phyloP scores from a whole-genome alignment of 2,797 vertebrate genomes.

The Tragelaphus oryx region DNA sequence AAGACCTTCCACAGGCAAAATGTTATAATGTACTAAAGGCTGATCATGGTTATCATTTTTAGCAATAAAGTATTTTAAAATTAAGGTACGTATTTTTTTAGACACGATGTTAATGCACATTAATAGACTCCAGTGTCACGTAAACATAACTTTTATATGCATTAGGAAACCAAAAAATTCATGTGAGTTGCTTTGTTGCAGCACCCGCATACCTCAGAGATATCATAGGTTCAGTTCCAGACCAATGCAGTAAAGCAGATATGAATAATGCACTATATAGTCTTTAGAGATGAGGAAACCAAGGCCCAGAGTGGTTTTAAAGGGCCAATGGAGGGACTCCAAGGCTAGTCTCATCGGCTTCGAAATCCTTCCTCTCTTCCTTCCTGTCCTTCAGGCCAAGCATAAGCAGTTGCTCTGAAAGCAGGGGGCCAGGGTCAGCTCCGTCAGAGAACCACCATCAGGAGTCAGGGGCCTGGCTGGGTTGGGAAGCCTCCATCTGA shows the following conservation, averaged over 20 bases:
- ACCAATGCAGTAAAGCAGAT: not conserved
- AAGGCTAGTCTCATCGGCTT: not conserved
- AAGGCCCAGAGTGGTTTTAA: not conserved
- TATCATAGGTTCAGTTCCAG: not conserved
- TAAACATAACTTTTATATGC: not conserved
- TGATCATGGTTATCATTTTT: not conserved
- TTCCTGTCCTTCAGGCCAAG: not conserved
- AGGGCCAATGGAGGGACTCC: not conserved
- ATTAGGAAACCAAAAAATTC: not conserved
- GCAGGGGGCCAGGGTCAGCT: not conserved
- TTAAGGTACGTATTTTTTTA: not conserved
- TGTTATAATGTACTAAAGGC: not conserved
- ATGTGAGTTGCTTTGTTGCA: not conserved
- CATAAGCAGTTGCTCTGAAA: not conserved
- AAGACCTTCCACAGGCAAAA: not conserved
- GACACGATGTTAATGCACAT: not conserved
- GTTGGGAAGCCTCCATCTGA: not conserved
- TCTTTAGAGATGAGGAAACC: not conserved
- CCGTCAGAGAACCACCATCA: not conserved
- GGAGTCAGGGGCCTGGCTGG: not conserved
- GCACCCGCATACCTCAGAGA: not conserved
- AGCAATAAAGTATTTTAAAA: not conserved
- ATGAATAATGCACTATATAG: not conserved
- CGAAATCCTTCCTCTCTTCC: not conserved
- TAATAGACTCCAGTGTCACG: not conserved